These are phyloP conservation scores for Nyctereutes procyonoides DNA, from an alignment of 2,113 vertebrate genomes.

Conservation along the genomic window DNA sequence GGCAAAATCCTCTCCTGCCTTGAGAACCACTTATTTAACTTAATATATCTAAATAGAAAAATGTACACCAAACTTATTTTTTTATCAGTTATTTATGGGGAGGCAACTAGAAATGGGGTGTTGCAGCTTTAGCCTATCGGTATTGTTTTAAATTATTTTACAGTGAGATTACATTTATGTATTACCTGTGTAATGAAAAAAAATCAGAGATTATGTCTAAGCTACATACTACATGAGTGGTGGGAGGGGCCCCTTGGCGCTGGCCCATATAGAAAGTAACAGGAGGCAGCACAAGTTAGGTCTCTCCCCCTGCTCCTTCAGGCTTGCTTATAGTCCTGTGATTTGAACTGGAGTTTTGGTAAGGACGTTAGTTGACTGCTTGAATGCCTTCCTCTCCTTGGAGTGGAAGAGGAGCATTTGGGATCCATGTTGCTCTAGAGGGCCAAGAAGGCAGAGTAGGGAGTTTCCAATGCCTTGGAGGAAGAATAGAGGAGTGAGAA, in stretches of 20 bases:
- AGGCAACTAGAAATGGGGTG: background rate
- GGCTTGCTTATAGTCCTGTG: background rate
- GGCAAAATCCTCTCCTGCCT: background rate
- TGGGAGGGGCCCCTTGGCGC: background rate
- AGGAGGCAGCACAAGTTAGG: background rate
- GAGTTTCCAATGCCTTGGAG: background rate
- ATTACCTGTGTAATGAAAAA: background rate
- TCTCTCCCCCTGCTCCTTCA: too few relatives aligned
- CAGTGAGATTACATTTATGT: background rate
- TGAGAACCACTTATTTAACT: background rate
- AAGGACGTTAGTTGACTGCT: background rate
- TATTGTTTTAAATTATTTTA: slow-evolving; percentile 34
- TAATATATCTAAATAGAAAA: background rate
- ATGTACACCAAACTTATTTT: background rate
- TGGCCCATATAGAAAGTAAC: background rate
- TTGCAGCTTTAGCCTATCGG: background rate
- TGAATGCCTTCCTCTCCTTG: background rate
- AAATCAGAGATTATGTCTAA: slow-evolving; percentile 12
- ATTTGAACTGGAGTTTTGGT: background rate
- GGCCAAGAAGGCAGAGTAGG: background rate
- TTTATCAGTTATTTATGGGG: background rate
- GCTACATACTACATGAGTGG: background rate
- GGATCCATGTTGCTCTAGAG: background rate
- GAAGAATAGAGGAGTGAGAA: background rate
- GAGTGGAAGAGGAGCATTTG: background rate